phyloP scores from a whole-genome alignment of 2,113 vertebrate genomes.

The Eclectus roratus region DNA sequence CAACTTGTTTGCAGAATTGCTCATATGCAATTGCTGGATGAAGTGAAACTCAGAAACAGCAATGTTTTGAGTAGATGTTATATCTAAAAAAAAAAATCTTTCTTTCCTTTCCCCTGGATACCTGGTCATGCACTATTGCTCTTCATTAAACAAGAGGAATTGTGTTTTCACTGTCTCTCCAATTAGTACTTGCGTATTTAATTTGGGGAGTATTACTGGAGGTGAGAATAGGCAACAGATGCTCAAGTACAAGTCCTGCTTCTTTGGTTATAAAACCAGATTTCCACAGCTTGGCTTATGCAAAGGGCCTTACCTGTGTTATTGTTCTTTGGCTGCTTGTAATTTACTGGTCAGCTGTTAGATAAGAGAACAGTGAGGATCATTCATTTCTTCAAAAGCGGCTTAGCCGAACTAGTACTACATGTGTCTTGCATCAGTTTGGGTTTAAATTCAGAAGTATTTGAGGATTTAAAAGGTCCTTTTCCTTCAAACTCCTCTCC shows the following conservation, averaged over 20 bases:
- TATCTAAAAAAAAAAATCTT: not conserved
- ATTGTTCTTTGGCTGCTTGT: constrained; percentile 10
- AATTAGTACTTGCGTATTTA: not conserved
- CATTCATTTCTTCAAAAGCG: constrained; percentile 60
- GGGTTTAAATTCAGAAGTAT: not conserved
- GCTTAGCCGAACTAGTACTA: constrained; percentile 35
- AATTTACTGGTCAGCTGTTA: constrained; percentile 41
- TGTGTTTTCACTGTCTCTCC: not conserved
- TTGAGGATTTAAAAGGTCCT: not conserved
- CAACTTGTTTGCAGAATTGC: not conserved
- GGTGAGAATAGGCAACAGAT: not conserved
- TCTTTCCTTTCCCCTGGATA: not conserved
- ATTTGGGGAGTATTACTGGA: not conserved
- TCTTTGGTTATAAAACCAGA: constrained; percentile 8
- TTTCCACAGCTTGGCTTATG: constrained; percentile 34
- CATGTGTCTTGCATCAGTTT: constrained; percentile 38
- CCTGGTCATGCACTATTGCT: not conserved
- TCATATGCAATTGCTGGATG: not conserved
- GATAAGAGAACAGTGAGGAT: constrained; percentile 45
- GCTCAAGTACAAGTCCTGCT: not conserved
- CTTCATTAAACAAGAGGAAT: not conserved
- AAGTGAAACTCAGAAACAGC: not conserved
- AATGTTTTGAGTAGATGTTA: not conserved
- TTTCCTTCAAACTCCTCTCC: not conserved
- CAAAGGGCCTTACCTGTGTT: constrained; percentile 36